Evolutionary conservation across 1,140 invertebrate genomes (phyloP).

Genomic region (Dinoponera quadriceps): DNA sequence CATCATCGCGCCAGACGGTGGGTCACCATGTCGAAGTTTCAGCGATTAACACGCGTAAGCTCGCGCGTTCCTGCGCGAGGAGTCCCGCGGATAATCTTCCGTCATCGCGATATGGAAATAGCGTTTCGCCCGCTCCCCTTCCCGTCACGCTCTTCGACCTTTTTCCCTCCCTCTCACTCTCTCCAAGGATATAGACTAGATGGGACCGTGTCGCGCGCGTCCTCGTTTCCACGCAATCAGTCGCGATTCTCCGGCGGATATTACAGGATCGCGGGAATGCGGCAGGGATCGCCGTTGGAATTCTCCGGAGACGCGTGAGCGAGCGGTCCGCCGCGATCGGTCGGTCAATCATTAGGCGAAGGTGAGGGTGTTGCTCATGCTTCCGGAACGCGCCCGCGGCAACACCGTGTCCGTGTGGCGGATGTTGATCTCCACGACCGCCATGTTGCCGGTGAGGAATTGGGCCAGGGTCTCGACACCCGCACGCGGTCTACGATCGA

Average conservation of each 20-base stretch:
- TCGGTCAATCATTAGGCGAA: slow-evolving; percentile 37
- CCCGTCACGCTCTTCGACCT: background rate
- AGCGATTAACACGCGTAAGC: slow-evolving; percentile 9
- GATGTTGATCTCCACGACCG: slow-evolving; percentile 75
- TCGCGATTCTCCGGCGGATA: slow-evolving; percentile 46
- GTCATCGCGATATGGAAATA: slow-evolving; percentile 49
- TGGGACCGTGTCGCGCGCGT: slow-evolving; percentile 15
- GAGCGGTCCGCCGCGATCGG: background rate
- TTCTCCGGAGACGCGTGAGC: slow-evolving; percentile 9
- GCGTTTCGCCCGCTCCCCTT: slow-evolving; percentile 17
- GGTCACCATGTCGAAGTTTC: slow-evolving; percentile 7
- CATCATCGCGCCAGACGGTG: background rate
- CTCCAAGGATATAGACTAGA: slow-evolving; percentile 33
- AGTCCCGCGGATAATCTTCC: slow-evolving; percentile 16
- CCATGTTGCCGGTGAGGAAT: slow-evolving; percentile 83
- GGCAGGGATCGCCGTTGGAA: background rate
- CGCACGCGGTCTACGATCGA: slow-evolving; percentile 86
- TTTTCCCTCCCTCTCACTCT: slow-evolving; percentile 1
- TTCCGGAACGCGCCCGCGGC: slow-evolving; percentile 48
- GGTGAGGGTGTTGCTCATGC: slow-evolving; percentile 61
- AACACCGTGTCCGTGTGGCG: slow-evolving; percentile 51
- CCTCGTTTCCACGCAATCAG: slow-evolving; percentile 26
- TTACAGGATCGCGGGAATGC: slow-evolving; percentile 37
- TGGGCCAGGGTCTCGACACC: slow-evolving; percentile 78
- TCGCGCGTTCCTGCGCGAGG: background rate